Evolutionary conservation across 1,140 invertebrate genomes (phyloP).

Genomic region (Monomorium pharaonis): DNA sequence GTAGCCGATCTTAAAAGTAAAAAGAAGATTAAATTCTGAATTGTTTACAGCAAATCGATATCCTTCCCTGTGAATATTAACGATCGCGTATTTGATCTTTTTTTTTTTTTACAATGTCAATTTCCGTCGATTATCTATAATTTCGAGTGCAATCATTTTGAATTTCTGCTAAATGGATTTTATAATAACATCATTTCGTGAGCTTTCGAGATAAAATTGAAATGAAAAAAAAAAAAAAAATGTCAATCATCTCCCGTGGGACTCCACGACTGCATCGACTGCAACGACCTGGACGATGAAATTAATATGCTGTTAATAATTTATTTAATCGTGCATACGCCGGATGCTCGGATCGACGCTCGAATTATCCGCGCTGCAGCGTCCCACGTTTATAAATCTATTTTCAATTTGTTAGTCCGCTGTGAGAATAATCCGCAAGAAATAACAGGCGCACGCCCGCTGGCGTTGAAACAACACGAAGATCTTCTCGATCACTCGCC

Average conservation of each 20-base stretch:
- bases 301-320: conserved; percentile 55
- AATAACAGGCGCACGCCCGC: not conserved
- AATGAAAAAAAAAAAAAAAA: conserved; percentile 21
- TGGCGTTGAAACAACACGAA: not conserved
- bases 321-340: conserved; percentile 36
- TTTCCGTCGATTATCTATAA: conserved; percentile 13
- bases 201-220: conserved; percentile 20
- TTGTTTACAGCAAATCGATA: not conserved
- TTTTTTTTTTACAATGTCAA: not conserved
- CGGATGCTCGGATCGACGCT: conserved; percentile 18
- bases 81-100: not conserved
- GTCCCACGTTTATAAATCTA: conserved; percentile 16
- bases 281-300: conserved; percentile 1
- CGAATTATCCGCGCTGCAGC: conserved; percentile 4
- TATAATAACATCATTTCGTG: conserved; percentile 65
- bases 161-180: conserved; percentile 45
- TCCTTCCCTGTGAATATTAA: not conserved
- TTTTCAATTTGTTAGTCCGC: not conserved
- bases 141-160: not conserved
- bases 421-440: not conserved
- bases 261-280: not conserved
- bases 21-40: conserved; percentile 18
- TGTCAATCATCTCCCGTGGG: not conserved
- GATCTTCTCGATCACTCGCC: not conserved
- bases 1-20: not conserved